Conservation (phyloP, 2,113 vertebrate species). For the Dipodomys merriami region DNA sequence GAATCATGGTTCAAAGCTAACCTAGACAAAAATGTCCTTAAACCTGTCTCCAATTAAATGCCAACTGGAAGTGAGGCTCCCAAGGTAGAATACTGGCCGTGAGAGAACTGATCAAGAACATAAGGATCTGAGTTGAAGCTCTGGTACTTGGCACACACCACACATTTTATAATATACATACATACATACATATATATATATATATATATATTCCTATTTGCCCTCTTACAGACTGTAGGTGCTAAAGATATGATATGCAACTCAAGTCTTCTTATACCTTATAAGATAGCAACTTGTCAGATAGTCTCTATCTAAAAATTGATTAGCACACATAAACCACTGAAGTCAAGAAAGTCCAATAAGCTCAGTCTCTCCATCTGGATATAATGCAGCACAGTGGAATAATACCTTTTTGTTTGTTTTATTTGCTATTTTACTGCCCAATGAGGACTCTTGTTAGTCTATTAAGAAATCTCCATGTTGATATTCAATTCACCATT, state of each 20-base stretch:
- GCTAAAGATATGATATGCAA: constrained; percentile 27
- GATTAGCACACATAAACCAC: constrained; percentile 35
- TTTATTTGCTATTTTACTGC: constrained; percentile 71
- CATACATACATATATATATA: too few relatives aligned
- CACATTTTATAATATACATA: too few relatives aligned
- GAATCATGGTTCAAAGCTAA: too few relatives aligned
- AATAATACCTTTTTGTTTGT: constrained; percentile 69
- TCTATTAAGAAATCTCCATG: constrained; percentile 67
- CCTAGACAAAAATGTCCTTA: too few relatives aligned
- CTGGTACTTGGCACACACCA: too few relatives aligned
- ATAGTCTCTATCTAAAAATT: constrained; percentile 55
- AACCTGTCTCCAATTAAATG: too few relatives aligned
- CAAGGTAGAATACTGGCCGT: too few relatives aligned
- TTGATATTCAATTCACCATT: constrained; percentile 66
- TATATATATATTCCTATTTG: not conserved
- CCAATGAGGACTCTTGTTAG: constrained; percentile 58
- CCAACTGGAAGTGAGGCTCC: too few relatives aligned
- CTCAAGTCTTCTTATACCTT: constrained; percentile 39
- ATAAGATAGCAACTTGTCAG: constrained; percentile 49
- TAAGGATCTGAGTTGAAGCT: too few relatives aligned
- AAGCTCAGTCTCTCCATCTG: constrained; percentile 63
- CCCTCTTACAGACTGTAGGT: not conserved
- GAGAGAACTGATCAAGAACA: too few relatives aligned
- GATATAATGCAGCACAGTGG: constrained; percentile 66
- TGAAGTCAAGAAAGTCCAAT: constrained; percentile 38